Conservation (phyloP, 2,113 vertebrate genomes). For the Australoheros scitulus region DNA sequence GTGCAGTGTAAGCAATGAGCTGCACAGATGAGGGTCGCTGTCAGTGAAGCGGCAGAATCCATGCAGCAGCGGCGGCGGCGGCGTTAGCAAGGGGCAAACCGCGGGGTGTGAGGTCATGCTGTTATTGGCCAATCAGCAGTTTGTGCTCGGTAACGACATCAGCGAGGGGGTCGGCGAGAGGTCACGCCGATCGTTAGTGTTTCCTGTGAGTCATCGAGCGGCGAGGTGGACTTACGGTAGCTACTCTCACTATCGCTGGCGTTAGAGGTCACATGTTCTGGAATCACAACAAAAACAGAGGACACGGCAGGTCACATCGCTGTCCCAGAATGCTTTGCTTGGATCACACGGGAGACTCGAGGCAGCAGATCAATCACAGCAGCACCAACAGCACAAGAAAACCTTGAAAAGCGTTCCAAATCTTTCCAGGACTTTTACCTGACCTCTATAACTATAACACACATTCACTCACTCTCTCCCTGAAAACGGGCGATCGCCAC, state of each 20-base stretch:
- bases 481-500: neutral
- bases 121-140: constrained; percentile 31
- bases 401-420: neutral
- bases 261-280: constrained; percentile 98
- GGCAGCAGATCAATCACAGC: neutral
- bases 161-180: neutral
- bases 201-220: neutral
- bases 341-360: neutral
- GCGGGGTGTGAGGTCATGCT: constrained; percentile 39
- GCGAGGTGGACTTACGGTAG: constrained; percentile 92
- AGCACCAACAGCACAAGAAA: neutral
- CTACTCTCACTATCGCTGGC: constrained; percentile 99
- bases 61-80: neutral
- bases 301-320: constrained; percentile 27
- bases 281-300: constrained; percentile 82
- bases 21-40: neutral
- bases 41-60: neutral
- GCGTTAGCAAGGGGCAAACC: neutral
- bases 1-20: neutral
- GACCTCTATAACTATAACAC: neutral
- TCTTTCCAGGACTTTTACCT: neutral
- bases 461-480: neutral
- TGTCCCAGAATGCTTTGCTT: constrained; percentile 47
- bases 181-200: neutral
- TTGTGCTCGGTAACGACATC: neutral